Evolutionary conservation across 2,888 invertebrate species (phyloP).

Genomic region (Epinotia brunnichana): DNA sequence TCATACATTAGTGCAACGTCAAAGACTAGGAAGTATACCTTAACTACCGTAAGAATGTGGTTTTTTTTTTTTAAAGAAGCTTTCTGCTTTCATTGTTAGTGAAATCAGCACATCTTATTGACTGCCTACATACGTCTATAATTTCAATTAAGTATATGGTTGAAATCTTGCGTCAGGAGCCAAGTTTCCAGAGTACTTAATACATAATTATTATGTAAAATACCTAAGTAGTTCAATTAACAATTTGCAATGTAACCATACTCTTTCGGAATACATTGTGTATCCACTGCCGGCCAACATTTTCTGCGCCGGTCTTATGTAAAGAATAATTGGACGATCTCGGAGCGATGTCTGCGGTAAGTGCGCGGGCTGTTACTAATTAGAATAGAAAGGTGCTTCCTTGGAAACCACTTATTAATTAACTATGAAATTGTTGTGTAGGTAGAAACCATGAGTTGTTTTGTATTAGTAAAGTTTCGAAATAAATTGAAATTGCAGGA

Average conservation of each 20-base stretch:
- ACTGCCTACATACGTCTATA: no score
- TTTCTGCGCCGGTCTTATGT: slow-evolving; percentile 49
- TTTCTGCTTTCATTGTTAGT: neutral
- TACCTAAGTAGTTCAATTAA: neutral
- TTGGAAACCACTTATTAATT: slow-evolving; percentile 39
- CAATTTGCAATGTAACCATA: no score
- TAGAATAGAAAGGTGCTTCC: slow-evolving; percentile 48
- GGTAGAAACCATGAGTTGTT: neutral
- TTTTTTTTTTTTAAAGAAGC: neutral
- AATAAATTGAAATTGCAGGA: neutral
- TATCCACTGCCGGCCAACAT: slow-evolving; percentile 27
- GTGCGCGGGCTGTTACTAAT: slow-evolving; percentile 54
- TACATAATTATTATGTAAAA: neutral
- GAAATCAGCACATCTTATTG: neutral
- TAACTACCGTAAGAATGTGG: no score
- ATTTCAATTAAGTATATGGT: no score
- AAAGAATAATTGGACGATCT: slow-evolving; percentile 58
- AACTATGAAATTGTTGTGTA: slow-evolving; percentile 19
- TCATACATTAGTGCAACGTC: no score
- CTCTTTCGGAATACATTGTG: neutral
- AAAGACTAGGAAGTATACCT: no score
- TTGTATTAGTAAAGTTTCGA: neutral
- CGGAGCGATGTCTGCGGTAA: slow-evolving; percentile 51
- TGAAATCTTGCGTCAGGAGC: neutral
- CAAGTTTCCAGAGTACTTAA: neutral